phyloP scores from a whole-genome alignment of 2,797 vertebrate species.

The Potorous gilbertii region DNA sequence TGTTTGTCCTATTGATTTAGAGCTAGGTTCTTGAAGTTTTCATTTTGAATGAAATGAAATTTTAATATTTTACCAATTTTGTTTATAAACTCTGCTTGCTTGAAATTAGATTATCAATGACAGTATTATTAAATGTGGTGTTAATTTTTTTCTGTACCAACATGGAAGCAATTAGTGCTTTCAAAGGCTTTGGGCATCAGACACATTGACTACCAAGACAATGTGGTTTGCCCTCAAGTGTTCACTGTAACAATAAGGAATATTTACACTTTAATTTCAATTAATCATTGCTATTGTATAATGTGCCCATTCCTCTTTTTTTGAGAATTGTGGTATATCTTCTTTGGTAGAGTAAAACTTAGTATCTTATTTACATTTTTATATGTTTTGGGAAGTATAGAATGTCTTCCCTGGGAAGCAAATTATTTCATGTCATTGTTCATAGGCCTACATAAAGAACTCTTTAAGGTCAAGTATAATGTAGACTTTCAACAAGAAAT shows the following conservation, averaged over 20 bases:
- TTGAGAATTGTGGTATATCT: slow-evolving; percentile 54
- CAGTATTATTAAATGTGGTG: background rate
- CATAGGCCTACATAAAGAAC: slow-evolving; percentile 75
- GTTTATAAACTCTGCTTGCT: slow-evolving; percentile 21
- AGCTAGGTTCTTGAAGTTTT: background rate
- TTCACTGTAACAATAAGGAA: background rate
- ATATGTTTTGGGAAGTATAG: slow-evolving; percentile 81
- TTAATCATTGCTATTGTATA: slow-evolving; percentile 30
- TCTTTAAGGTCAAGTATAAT: slow-evolving; percentile 77
- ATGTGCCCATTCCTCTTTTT: background rate
- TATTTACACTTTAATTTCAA: slow-evolving; percentile 14
- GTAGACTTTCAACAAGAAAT: slow-evolving; percentile 75
- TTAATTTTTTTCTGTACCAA: background rate
- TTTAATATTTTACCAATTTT: background rate
- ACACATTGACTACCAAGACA: background rate
- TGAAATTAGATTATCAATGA: slow-evolving; percentile 19
- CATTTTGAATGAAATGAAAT: slow-evolving; percentile 7
- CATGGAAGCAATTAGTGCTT: background rate
- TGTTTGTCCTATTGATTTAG: slow-evolving; percentile 63
- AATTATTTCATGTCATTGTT: slow-evolving; percentile 81
- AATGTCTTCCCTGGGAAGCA: slow-evolving; percentile 82
- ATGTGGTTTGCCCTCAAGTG: background rate
- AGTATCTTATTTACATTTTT: slow-evolving; percentile 82
- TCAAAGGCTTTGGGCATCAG: background rate
- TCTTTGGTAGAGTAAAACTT: slow-evolving; percentile 69